Base-by-base conservation (phyloP, 1,140 invertebrate species). In the Physella acuta region DNA sequence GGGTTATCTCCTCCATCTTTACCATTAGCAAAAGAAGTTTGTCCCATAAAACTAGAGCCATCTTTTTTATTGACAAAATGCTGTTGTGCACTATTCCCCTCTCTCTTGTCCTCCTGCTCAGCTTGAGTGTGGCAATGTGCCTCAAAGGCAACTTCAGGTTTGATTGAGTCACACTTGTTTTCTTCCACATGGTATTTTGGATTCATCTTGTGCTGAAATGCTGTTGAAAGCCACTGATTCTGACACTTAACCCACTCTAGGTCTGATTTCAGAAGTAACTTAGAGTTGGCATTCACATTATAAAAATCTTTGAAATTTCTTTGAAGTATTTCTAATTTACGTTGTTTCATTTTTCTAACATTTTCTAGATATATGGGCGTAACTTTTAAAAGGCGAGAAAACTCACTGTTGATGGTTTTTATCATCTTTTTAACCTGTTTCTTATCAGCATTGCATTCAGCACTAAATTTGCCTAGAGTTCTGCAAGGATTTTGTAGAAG, bases 191-290 rank as follows among this genome's bases (percentile, higher is more conserved):
- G 11, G 37, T 37, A 26, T 3, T 28, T n/a, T 26, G 36, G 8
- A 14, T 26, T 16, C 11, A 28, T 31, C 3, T 44, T 2, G 24
- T 26, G 39, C 2, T 8, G 14, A 36, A 34, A 2, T 11, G 37
- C 16, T 3, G 59, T 34, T 24, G 59, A 33, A 61, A 34, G 28
- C 66, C 66, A 68, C 56, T 36, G 34, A n/a, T 1, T 28, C 30
- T 59, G 66, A 60, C 66, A 68, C 3, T 5, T n/a, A 8, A 52
- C 55, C 66, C 66, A 68, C 2, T 30, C 20, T 17, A 31, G 4
- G 34, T 68, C 66, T 2, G 53, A 31, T 33, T 59, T 68, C 56
- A 68, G 33, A 14, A 68, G 39, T 36, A 68, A 33, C 20, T 49
- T 51, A n/a, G 49, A 55, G 3, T 33, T 31, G 11, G n/a, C n/a